Evolutionary conservation across 2,113 vertebrate species (phyloP).

Genomic region (Mandrillus leucophaeus): DNA sequence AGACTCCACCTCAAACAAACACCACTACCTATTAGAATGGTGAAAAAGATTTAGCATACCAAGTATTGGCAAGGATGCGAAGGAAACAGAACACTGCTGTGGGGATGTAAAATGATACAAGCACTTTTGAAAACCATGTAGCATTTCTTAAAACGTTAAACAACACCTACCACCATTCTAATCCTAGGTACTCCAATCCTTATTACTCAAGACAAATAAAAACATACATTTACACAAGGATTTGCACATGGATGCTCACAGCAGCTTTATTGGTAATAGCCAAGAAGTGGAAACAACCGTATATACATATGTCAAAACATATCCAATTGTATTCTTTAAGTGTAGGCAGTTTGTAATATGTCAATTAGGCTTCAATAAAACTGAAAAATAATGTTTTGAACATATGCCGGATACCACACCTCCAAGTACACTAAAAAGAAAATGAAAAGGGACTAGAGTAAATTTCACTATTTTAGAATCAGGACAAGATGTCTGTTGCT

Average conservation of each 20-base stretch:
- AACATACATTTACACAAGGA: neutral
- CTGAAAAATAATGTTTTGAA: neutral
- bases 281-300: neutral
- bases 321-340: neutral
- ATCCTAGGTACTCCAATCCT: neutral
- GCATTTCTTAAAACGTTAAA: neutral
- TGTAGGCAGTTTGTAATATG: neutral
- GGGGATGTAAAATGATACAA: neutral
- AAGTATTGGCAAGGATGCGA: neutral
- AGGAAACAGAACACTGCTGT: neutral
- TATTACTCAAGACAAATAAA: conserved; percentile 6
- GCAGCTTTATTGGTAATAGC: neutral
- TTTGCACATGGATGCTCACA: neutral
- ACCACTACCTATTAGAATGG: neutral
- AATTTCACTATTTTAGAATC: conserved; percentile 10
- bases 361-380: neutral
- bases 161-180: neutral
- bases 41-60: neutral
- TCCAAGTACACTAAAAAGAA: neutral
- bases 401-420: neutral
- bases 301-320: neutral
- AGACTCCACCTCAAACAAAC: too few species aligned
- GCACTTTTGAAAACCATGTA: neutral
- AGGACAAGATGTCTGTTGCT: neutral
- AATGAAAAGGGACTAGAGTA: neutral